Evolutionary conservation across 2,888 invertebrate species (phyloP).

Genomic region (Pammene aurita): DNA sequence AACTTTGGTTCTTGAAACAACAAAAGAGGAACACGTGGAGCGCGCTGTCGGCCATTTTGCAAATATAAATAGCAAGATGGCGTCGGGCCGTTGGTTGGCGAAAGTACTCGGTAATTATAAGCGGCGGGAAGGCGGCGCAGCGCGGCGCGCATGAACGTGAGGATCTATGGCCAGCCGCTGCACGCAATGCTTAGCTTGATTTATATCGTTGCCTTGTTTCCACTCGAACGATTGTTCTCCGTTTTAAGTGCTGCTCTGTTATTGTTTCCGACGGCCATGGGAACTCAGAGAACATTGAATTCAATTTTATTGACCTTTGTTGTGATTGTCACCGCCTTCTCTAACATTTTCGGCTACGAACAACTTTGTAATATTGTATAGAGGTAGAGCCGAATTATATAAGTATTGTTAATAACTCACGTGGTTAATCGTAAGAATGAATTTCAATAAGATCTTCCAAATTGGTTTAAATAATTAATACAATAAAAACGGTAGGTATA

Average conservation of each 20-base stretch:
- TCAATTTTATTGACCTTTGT: conserved; percentile 68
- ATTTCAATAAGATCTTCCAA: no score
- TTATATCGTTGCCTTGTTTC: conserved; percentile 80
- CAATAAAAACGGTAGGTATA: neutral
- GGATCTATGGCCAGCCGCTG: conserved; percentile 76
- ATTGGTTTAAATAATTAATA: neutral
- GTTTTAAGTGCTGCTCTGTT: conserved; percentile 73
- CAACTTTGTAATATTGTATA: conserved; percentile 46
- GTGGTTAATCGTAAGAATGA: neutral
- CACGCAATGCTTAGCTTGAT: conserved; percentile 81
- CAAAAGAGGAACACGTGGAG: conserved; percentile 75
- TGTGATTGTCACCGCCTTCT: conserved; percentile 52
- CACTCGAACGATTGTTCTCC: conserved; percentile 77
- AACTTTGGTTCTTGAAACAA: conserved; percentile 60
- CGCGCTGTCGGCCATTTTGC: conserved; percentile 77
- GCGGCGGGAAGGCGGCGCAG: conserved; percentile 63
- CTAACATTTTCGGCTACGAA: conserved; percentile 55
- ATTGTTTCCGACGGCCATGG: conserved; percentile 76
- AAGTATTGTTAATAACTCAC: neutral
- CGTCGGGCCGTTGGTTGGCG: conserved; percentile 75
- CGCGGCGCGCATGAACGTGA: conserved; percentile 59
- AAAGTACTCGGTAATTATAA: conserved; percentile 82
- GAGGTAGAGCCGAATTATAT: neutral
- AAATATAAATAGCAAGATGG: conserved; percentile 81
- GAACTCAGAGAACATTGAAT: conserved; percentile 60